These are phyloP conservation scores for Caenorhabditis doughertyi DNA, from an alignment of 2,888 invertebrate genomes.

Conservation along the genomic window DNA sequence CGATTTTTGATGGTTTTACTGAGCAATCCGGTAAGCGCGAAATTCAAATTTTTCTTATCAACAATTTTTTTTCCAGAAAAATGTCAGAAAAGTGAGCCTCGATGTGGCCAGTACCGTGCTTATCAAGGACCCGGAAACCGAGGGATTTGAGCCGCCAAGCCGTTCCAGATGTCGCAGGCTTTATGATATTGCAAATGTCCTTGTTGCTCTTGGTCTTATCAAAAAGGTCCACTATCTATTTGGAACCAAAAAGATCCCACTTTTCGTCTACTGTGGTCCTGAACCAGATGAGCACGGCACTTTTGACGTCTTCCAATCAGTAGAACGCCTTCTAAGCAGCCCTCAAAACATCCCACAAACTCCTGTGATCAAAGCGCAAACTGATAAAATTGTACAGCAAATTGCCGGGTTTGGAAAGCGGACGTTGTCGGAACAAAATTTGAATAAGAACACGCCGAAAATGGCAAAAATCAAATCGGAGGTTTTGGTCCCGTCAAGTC, in stretches of 20 bases:
- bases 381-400: conserved; percentile 58
- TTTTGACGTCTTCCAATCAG: conserved; percentile 64
- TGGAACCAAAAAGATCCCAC: conserved; percentile 83
- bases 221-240: conserved; percentile 86
- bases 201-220: conserved; percentile 88
- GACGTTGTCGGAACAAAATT: conserved; percentile 63
- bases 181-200: conserved; percentile 90
- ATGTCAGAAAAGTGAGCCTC: conserved; percentile 78
- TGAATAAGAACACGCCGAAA: conserved; percentile 49
- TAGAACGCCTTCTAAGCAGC: conserved; percentile 64
- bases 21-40: conserved; percentile 76
- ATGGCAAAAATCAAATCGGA: conserved; percentile 65
- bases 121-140: conserved; percentile 81
- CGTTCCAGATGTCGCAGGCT: conserved; percentile 85
- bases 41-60: no score
- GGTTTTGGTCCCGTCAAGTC: background rate
- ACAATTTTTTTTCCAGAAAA: conserved; percentile 77
- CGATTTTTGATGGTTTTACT: conserved; percentile 82
- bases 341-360: conserved; percentile 65
- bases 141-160: conserved; percentile 82
- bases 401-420: conserved; percentile 65
- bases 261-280: conserved; percentile 82
- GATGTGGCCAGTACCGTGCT: conserved; percentile 82
- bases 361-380: conserved; percentile 68
- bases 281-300: conserved; percentile 75